Evolutionary conservation across 2,888 invertebrate genomes (phyloP).

Genomic region (Dilophus febrilis): DNA sequence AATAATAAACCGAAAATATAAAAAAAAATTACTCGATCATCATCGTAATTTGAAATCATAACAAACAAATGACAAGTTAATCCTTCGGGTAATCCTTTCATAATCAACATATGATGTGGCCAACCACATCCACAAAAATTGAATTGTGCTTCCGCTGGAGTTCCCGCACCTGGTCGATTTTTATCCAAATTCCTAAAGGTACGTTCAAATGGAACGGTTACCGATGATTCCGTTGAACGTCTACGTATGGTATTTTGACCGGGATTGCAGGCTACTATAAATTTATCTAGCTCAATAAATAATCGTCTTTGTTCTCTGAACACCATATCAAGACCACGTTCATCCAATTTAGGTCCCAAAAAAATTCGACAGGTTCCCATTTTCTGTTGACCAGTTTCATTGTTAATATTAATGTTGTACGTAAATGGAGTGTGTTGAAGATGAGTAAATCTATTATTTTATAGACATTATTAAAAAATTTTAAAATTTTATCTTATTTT

Average conservation of each 20-base stretch:
- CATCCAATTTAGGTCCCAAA: constrained; percentile 46
- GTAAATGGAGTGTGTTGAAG: constrained; percentile 55
- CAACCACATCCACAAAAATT: constrained; percentile 81
- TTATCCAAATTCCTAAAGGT: constrained; percentile 56
- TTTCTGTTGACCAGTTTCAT: constrained; percentile 29
- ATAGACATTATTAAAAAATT: constrained; percentile 2
- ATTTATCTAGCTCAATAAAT: constrained; percentile 53
- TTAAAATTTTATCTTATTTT: neutral
- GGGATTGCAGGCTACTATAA: constrained; percentile 39
- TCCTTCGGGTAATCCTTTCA: constrained; percentile 51
- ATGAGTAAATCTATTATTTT: constrained; percentile 43
- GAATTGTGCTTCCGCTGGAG: constrained; percentile 36
- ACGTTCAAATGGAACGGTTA: constrained; percentile 68
- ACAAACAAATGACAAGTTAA: constrained; percentile 51
- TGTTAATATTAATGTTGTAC: constrained; percentile 45
- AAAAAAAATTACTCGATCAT: constrained; percentile 34
- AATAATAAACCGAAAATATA: too few species aligned
- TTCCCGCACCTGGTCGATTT: constrained; percentile 37
- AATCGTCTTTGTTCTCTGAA: constrained; percentile 40
- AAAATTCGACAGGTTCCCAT: constrained; percentile 49
- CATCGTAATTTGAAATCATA: constrained; percentile 57
- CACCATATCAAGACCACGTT: constrained; percentile 38
- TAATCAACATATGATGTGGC: constrained; percentile 67
- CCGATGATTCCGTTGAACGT: constrained; percentile 51
- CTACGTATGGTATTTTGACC: constrained; percentile 51